Percentiles rank a stretch among this genome's conserved stretches.
These are phyloP conservation scores for Babylonia areolata DNA, from an alignment of 1,140 invertebrate species.

Conservation along the genomic window DNA sequence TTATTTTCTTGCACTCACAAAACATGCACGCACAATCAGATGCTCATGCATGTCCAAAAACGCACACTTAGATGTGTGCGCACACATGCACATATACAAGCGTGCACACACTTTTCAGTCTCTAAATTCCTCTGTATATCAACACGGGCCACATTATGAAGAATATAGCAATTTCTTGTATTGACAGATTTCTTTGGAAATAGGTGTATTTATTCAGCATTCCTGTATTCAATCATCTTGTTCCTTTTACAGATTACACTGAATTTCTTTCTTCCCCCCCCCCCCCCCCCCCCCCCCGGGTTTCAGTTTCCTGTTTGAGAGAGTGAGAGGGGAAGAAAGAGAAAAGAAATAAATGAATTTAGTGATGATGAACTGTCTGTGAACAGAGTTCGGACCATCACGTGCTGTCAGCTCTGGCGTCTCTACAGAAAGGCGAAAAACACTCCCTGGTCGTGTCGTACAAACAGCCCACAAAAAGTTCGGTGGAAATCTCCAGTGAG, in stretches of 20 bases:
- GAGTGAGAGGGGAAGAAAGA: neutral
- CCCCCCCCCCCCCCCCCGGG: too few relatives aligned
- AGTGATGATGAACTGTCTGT: neutral
- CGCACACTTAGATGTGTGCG: neutral
- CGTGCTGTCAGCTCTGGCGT: constrained; percentile 12
- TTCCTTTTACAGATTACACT: too few relatives aligned
- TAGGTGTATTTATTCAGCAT: too few relatives aligned
- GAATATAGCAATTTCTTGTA: too few relatives aligned
- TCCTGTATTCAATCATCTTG: too few relatives aligned
- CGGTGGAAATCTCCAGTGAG: constrained; percentile 22
- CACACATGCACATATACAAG: neutral
- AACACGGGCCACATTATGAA: too few relatives aligned
- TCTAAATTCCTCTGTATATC: too few relatives aligned
- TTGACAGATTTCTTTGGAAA: too few relatives aligned
- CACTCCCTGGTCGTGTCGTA: constrained; percentile 35
- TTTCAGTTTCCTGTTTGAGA: neutral
- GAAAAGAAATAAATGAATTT: neutral
- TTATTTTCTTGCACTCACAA: too few relatives aligned
- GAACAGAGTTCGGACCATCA: neutral
- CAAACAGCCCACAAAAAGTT: neutral
- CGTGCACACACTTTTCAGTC: constrained; percentile 7
- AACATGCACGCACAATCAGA: too few relatives aligned
- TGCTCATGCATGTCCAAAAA: neutral
- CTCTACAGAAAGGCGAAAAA: constrained; percentile 21
- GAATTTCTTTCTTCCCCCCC: too few relatives aligned